Evolutionary conservation across 2,888 invertebrate genomes (phyloP), one percentile per base, ranked within the genome.

Genomic region (Sipha maydis): DNA sequence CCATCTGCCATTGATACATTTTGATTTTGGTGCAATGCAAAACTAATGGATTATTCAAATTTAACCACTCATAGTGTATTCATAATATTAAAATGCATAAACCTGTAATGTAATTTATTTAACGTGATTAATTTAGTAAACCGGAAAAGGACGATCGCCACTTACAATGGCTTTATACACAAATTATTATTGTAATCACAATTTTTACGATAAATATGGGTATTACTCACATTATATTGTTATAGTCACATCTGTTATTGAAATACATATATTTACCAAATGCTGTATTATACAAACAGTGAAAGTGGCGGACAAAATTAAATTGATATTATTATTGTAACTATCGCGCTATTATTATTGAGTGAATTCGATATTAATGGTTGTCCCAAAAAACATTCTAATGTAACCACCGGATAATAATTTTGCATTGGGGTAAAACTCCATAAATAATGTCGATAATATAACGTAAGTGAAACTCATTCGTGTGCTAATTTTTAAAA

Each of bases 361-460:
- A 75, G 41, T 61, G 73, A 61, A 84, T 84, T 84, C 75, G 34
- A 76, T 84, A 61, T 61, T 75, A 84, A 84, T 84, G 76, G 84
- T 38, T 38, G 84, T 56, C n/a, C n/a, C n/a, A 38, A 61, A 54
- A 76, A 38, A 75, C 19, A 76, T 83, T 25, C 71, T 31, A 54
- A 54, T 83, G 28, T 61, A 73, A 71, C 71, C 71, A 71, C 31
- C 25, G 83, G 48, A 48, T 28, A 25, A 75, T 61, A 38, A 38
- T 38, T n/a, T 17, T 54, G 56, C 38, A 21, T 84, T 76, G 84
- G 84, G 84, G 75, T 83, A 83, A 71, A 83, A 84, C 76, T 38
- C 84, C 61, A 84, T 84, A 84, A 84, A 84, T 61, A 61, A 76
- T 84, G 76, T 61, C 84, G 34, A 84, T 28, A 61, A 61, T 76